A percentile compares a stretch with the other conserved stretches of the same genome.
Evolutionary conservation across 23 tunicate genomes (phyloP).

Genomic region (Aplidium turbinatum): DNA sequence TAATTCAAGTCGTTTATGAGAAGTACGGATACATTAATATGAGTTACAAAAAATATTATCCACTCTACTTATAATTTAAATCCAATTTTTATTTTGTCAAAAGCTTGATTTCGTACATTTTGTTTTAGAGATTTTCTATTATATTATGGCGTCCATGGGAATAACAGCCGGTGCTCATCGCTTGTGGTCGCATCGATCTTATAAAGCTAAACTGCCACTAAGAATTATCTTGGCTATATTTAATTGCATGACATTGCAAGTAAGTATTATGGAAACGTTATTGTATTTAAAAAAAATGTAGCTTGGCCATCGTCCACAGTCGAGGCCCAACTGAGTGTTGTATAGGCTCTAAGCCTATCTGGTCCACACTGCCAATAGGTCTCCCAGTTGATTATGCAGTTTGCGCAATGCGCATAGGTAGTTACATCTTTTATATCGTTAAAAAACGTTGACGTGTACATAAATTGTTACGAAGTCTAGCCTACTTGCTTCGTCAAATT

Average conservation of each 20-base stretch:
- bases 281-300: neutral
- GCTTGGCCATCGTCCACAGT: too few relatives aligned
- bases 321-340: too few relatives aligned
- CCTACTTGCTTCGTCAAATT: too few relatives aligned
- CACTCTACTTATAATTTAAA: neutral
- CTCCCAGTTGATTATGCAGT: too few relatives aligned
- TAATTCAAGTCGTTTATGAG: too few relatives aligned
- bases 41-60: neutral
- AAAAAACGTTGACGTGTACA: too few relatives aligned
- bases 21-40: too few relatives aligned
- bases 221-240: constrained; percentile 47
- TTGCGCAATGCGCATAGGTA: too few relatives aligned
- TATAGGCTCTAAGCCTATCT: too few relatives aligned
- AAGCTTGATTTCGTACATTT: neutral
- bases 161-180: constrained; percentile 85
- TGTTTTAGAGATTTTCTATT: constrained; percentile 42
- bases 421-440: too few relatives aligned
- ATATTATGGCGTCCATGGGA: constrained; percentile 45
- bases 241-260: constrained; percentile 68
- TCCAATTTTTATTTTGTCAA: neutral
- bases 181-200: constrained; percentile 84
- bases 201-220: constrained; percentile 79
- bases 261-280: neutral
- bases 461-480: too few relatives aligned
- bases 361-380: too few relatives aligned